Evolutionary conservation across 2,797 vertebrate genomes (phyloP).

Genomic region (Brachymystax lenok): DNA sequence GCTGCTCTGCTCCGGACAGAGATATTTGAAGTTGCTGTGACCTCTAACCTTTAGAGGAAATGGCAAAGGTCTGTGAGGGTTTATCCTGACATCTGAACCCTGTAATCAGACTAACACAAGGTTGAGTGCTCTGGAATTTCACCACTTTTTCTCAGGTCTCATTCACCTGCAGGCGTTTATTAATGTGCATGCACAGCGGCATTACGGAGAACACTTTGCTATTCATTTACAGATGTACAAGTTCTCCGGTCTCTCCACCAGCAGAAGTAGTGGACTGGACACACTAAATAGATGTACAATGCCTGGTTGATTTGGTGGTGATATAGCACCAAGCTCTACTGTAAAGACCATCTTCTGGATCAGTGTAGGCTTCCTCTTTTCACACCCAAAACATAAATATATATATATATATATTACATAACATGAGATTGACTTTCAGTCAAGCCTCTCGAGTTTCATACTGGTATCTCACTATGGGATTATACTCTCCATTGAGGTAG

Average conservation of each 20-base stretch:
- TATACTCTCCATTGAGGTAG: constrained; percentile 24
- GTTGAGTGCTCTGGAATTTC: too few relatives aligned
- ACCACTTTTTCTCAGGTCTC: too few relatives aligned
- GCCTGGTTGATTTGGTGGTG: neutral
- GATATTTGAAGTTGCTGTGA: neutral
- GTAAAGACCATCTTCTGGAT: constrained; percentile 30
- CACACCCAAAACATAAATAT: constrained; percentile 20
- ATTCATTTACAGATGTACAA: too few relatives aligned
- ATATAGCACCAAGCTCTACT: neutral
- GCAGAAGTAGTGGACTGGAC: neutral
- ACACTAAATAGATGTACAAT: too few relatives aligned
- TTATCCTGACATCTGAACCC: too few relatives aligned
- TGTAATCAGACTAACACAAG: too few relatives aligned
- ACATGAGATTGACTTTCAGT: constrained; percentile 17
- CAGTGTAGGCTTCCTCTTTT: neutral
- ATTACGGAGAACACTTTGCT: too few relatives aligned
- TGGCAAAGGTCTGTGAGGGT: too few relatives aligned
- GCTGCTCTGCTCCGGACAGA: neutral
- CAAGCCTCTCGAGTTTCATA: constrained; percentile 43
- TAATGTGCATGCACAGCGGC: too few relatives aligned
- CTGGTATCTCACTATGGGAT: constrained; percentile 31
- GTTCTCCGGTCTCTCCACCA: too few relatives aligned
- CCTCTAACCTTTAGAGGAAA: too few relatives aligned
- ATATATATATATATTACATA: constrained; percentile 38
- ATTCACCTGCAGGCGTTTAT: too few relatives aligned